Base-by-base conservation (phyloP, 2,113 vertebrate genomes). In the Platysternon megacephalum region DNA sequence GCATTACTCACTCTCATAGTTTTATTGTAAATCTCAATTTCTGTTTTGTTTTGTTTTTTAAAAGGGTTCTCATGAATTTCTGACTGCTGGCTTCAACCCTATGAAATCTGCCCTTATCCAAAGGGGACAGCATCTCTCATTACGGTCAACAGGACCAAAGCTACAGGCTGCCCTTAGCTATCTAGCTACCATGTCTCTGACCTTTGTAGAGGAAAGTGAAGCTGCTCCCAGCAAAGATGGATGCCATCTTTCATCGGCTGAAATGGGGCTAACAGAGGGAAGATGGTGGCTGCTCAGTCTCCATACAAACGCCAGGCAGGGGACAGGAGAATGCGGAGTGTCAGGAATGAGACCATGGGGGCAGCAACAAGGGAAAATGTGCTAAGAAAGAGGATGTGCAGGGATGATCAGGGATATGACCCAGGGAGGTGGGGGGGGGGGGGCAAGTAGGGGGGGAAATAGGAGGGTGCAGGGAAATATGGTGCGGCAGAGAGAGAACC, bases 91-190 rank as follows among this genome's bases (percentile, higher is more conserved):
- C 56, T 84, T 91, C 3, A 3, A 84, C 28, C 16, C 10, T 0
- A 0, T 84, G 85, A 89, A 0, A 0, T 84, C 4, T 12, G 74
- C 22, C 24, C 12, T 78, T 46, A 28, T 72, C 68, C 74, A 46
- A 28, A 78, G 42, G 3, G n/a, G 42, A 26, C 39, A 78, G 12
- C 42, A 13, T 78, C 74, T 46, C 39, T 46, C 24, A 78, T 14
- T 72, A n/a, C 65, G 82, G 93, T 82, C 78, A 61, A 55, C 4
- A 51, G 51, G 58, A 87, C 1, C 16, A 72, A 82, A 91, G 85
- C 81, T 91, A 92, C 92, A 89, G 82, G 48, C 26, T 82, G 79
- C 35, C 56, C 13, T 35, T 82, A 89, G 74, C 35, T 86, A 88
- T 76, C 88, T 93, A 89, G 85, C 84, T 78, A 79, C 61, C 51